These are phyloP conservation scores for Macrotus californicus DNA, from an alignment of 2,113 vertebrate genomes.

Conservation along the genomic window DNA sequence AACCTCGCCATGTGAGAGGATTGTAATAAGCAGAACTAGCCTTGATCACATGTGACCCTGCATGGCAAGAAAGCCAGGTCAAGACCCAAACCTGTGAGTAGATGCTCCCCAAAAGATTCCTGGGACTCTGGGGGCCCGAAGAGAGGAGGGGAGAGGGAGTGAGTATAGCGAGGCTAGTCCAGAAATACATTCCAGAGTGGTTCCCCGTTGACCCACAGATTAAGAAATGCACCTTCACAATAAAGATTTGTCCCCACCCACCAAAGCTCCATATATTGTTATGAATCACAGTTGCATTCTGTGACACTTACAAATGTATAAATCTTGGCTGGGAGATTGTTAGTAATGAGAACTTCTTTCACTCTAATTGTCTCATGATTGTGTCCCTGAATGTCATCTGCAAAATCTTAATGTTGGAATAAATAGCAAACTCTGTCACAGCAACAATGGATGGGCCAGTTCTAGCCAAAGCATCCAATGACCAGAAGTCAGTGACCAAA, in stretches of 20 bases:
- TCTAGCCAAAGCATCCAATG: not conserved
- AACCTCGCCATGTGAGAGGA: rapidly evolving
- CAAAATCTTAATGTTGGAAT: not conserved
- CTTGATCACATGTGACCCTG: rapidly evolving
- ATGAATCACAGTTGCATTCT: not conserved
- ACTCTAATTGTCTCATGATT: not conserved
- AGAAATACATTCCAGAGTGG: not conserved
- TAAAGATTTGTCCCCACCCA: not conserved
- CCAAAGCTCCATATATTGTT: rapidly evolving
- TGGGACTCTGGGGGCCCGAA: rapidly evolving
- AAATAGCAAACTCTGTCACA: not conserved
- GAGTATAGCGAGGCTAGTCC: rapidly evolving
- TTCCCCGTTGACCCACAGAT: rapidly evolving
- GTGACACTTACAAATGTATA: not conserved
- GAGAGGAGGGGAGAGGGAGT: not conserved
- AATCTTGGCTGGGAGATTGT: not conserved
- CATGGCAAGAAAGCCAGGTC: not conserved
- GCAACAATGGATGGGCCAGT: too few relatives aligned
- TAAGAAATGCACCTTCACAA: not conserved
- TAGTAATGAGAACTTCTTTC: not conserved
- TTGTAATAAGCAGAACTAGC: too few relatives aligned
- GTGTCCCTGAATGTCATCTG: not conserved
- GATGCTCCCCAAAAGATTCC: not conserved
- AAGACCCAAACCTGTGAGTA: not conserved
- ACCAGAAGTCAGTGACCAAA: not conserved